Evolutionary conservation across 2,797 vertebrate genomes (phyloP).

Genomic region (Myotis pilosus): DNA sequence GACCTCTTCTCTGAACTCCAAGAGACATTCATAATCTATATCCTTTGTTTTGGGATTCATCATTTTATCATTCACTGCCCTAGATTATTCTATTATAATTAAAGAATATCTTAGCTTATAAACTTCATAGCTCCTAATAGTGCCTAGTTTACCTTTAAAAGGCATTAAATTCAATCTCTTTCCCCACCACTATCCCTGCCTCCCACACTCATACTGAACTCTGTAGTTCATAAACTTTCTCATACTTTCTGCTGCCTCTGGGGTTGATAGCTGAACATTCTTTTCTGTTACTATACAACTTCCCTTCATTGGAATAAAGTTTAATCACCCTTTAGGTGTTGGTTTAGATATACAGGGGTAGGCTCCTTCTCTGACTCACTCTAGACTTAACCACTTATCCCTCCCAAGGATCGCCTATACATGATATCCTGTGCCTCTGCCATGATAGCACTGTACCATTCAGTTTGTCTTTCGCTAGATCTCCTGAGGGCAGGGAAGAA

Average conservation of each 20-base stretch:
- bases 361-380: background rate
- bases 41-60: background rate
- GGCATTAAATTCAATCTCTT: background rate
- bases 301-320: background rate
- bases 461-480: background rate
- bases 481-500: background rate
- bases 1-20: background rate
- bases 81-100: background rate
- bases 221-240: background rate
- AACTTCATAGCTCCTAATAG: background rate
- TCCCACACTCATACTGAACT: background rate
- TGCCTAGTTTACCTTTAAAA: background rate
- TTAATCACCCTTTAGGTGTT: background rate
- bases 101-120: background rate
- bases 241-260: background rate
- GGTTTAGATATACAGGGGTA: background rate
- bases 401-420: background rate
- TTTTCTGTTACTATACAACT: background rate
- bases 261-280: background rate
- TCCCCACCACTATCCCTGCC: background rate
- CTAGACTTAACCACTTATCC: background rate
- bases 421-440: background rate
- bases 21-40: background rate
- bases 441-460: background rate
- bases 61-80: background rate